Percentiles rank a stretch among this genome's conserved stretches.
Evolutionary conservation across 2,113 vertebrate species (phyloP).

Genomic region (Benitochromis conjunctus): DNA sequence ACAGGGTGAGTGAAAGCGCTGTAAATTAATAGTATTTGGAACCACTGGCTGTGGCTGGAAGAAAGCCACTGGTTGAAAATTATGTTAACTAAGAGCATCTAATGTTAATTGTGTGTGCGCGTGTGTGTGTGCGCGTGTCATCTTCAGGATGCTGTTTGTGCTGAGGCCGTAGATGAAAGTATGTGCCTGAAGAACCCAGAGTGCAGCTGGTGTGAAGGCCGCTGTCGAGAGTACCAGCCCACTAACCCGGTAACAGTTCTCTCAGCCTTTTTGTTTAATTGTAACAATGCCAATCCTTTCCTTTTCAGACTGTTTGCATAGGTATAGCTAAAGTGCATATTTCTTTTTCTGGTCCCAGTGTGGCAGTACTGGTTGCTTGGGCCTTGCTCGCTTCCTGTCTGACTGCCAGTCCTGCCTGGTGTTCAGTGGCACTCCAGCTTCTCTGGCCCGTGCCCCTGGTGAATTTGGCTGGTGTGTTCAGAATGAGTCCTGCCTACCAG

Average conservation of each 20-base stretch:
- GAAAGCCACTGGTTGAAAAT: neutral
- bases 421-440: conserved; percentile 76
- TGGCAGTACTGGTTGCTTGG: conserved; percentile 84
- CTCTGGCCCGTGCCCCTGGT: conserved; percentile 73
- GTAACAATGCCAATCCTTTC: neutral
- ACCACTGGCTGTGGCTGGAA: neutral
- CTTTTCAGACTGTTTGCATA: neutral
- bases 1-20: conserved; percentile 63
- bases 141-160: conserved; percentile 83
- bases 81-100: neutral
- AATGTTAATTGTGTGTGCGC: no score
- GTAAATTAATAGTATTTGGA: neutral
- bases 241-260: conserved; percentile 68
- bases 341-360: conserved; percentile 69
- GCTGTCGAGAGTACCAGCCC: conserved; percentile 83
- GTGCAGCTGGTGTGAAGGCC: conserved; percentile 88
- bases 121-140: no score
- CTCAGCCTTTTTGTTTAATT: neutral
- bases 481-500: conserved; percentile 87
- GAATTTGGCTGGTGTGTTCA: conserved; percentile 92
- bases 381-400: conserved; percentile 82
- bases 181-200: conserved; percentile 87
- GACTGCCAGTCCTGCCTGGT: conserved; percentile 90
- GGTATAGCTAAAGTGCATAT: neutral
- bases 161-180: conserved; percentile 83